Conservation (phyloP, 2,797 vertebrate genomes). For the Clarias platycephalus region DNA sequence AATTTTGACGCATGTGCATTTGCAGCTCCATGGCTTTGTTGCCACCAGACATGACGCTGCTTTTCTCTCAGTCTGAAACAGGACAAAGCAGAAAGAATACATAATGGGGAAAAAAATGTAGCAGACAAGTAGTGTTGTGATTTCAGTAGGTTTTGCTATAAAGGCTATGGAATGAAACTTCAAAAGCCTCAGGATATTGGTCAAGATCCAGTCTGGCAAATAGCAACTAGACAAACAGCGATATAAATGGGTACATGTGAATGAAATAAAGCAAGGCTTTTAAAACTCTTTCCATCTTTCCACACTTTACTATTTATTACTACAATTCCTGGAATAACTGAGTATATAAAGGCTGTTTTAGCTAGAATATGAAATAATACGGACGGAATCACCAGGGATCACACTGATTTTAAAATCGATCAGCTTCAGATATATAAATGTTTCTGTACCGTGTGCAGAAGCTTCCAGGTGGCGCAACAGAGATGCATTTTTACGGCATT, state of each 20-base stretch:
- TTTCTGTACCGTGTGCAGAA: too few relatives aligned
- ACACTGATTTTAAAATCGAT: too few relatives aligned
- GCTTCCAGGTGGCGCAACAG: too few relatives aligned
- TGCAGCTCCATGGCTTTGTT: constrained; percentile 88
- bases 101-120: too few relatives aligned
- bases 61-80: not conserved
- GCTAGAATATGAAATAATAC: not conserved
- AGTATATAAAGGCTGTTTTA: not conserved
- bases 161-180: not conserved
- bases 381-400: too few relatives aligned
- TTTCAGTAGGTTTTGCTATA: not conserved
- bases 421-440: too few relatives aligned
- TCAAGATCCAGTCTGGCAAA: not conserved
- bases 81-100: not conserved
- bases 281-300: not conserved
- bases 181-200: not conserved
- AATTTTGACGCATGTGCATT: constrained; percentile 90
- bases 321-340: not conserved
- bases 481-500: too few relatives aligned
- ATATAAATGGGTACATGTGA: not conserved
- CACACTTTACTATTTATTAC: not conserved
- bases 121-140: not conserved
- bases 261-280: not conserved
- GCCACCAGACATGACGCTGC: constrained; percentile 74
- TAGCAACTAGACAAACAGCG: not conserved